These are phyloP conservation scores for Enteromius anoplus DNA, from an alignment of 2,797 vertebrate species.

Conservation along the genomic window DNA sequence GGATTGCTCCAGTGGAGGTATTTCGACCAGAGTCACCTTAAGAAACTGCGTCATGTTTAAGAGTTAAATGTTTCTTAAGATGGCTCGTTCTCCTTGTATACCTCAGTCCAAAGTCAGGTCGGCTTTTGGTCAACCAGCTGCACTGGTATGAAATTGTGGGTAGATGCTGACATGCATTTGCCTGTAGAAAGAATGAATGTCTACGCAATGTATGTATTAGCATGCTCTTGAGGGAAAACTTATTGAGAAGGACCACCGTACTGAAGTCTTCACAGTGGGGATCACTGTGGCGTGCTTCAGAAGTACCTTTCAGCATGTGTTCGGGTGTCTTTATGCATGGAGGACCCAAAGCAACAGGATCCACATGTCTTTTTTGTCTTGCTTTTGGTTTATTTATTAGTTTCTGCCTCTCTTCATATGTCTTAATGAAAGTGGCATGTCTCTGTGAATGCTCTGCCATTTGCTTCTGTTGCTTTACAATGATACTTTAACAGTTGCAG, in stretches of 20 bases:
- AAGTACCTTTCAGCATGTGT: conserved; percentile 72
- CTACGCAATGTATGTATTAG: conserved; percentile 29
- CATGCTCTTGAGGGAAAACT: conserved; percentile 45
- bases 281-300: conserved; percentile 16
- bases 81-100: conserved; percentile 6
- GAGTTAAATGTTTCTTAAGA: conserved; percentile 32
- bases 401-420: conserved; percentile 28
- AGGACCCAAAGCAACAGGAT: conserved; percentile 62
- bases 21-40: conserved; percentile 25
- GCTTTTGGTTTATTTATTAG: conserved; percentile 59
- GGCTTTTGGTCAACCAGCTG: conserved; percentile 14
- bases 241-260: conserved; percentile 1
- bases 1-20: conserved; percentile 43
- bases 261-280: conserved; percentile 19
- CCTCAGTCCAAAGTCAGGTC: conserved; percentile 30
- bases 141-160: conserved; percentile 37
- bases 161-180: conserved; percentile 43
- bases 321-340: conserved; percentile 70
- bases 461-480: conserved; percentile 34
- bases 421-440: conserved; percentile 47
- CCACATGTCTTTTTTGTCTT: conserved; percentile 54
- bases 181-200: conserved; percentile 33
- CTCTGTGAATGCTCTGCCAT: conserved; percentile 30
- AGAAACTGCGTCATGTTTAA: conserved; percentile 16
- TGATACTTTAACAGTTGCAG: background rate